These are phyloP conservation scores for Macaria liturata DNA, from an alignment of 2,888 invertebrate species.

Conservation along the genomic window DNA sequence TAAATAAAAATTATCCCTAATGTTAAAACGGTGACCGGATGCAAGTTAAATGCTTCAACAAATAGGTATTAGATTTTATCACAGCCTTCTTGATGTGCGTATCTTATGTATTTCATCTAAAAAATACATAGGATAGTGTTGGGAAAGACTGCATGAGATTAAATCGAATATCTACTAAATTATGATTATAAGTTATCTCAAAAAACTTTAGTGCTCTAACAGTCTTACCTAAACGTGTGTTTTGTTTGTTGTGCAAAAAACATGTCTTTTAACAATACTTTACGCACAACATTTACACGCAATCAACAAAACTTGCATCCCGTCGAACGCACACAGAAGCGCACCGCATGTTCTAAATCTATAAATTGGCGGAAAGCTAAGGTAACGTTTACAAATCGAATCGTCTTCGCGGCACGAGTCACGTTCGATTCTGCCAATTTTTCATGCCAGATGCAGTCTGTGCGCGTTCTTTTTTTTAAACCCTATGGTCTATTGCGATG, in stretches of 20 bases:
- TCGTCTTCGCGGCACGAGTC: constrained; percentile 23
- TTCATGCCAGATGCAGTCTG: constrained; percentile 27
- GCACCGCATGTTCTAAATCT: constrained; percentile 28
- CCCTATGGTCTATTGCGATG: constrained; percentile 57
- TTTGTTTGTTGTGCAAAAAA: not conserved
- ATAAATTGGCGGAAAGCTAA: constrained; percentile 25
- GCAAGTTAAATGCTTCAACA: constrained; percentile 49
- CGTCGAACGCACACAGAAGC: constrained; percentile 41
- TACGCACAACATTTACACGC: not conserved
- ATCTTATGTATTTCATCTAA: constrained; percentile 44
- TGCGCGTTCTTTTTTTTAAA: constrained; percentile 42
- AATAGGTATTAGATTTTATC: constrained; percentile 54
- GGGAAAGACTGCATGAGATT: constrained; percentile 43
- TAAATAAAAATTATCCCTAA: constrained; percentile 47
- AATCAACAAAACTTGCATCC: constrained; percentile 50
- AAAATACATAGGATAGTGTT: constrained; percentile 44
- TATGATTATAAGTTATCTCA: constrained; percentile 19
- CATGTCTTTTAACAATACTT: not conserved
- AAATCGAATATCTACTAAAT: constrained; percentile 20
- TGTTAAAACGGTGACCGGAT: constrained; percentile 57
- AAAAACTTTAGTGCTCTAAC: constrained; percentile 34
- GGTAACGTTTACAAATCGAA: constrained; percentile 18
- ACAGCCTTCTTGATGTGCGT: constrained; percentile 80
- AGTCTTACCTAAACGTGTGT: constrained; percentile 38
- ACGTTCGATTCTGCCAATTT: constrained; percentile 27